Conservation (phyloP, 2,797 vertebrate genomes). For the Echeneis naucrates region DNA sequence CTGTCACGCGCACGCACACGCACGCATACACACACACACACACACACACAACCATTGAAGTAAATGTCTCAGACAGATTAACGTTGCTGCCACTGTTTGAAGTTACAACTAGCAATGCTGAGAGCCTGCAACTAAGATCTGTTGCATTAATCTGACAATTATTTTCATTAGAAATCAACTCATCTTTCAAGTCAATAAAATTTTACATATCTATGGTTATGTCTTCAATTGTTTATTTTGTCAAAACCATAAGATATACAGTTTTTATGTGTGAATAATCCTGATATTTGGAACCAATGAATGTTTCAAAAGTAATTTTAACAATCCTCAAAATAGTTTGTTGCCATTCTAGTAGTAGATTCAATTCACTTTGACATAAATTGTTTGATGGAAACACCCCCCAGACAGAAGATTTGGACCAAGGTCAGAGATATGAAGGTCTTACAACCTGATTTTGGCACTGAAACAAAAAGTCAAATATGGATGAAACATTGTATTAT, state of each 20-base stretch:
- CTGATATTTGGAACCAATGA: not conserved
- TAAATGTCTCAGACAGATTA: not conserved
- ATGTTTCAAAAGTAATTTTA: no score
- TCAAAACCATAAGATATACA: not conserved
- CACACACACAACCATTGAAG: not conserved
- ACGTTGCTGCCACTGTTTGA: not conserved
- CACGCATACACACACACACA: not conserved
- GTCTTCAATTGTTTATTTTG: not conserved
- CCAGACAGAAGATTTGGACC: not conserved
- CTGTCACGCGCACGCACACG: not conserved
- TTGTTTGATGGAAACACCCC: not conserved
- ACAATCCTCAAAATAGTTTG: no score
- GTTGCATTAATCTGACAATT: no score
- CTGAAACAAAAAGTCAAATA: not conserved
- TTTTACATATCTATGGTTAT: not conserved
- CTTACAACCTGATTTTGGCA: not conserved
- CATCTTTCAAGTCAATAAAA: no score
- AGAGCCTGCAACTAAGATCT: not conserved
- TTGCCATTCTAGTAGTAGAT: no score
- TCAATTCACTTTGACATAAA: no score
- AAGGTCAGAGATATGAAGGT: not conserved
- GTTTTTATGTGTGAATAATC: not conserved
- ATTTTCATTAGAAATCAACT: no score
- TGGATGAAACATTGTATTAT: no score
- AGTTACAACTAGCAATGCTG: not conserved